Conservation (phyloP, 2,113 vertebrate genomes). For the Scytalopus superciliaris region DNA sequence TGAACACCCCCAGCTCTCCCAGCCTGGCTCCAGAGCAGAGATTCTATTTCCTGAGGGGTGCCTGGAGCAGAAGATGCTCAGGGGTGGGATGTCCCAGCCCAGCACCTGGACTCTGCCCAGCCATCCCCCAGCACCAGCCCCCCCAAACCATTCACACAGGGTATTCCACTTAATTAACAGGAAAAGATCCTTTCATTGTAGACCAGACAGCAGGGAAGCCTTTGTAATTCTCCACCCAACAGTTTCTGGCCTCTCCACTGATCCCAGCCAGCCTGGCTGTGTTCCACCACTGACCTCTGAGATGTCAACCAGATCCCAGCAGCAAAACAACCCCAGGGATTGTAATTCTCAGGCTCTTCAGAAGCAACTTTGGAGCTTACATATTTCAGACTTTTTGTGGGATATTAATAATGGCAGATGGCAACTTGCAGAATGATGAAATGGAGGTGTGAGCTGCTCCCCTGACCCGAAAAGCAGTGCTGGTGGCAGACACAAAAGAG, state of each 20-base stretch:
- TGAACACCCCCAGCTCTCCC: background rate
- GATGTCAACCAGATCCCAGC: background rate
- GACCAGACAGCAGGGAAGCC: background rate
- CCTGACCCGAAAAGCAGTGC: background rate
- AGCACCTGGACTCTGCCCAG: background rate
- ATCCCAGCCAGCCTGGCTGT: rapidly evolving
- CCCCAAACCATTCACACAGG: background rate
- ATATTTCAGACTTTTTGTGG: background rate
- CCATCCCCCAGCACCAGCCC: background rate
- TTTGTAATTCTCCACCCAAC: background rate
- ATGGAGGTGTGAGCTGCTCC: background rate
- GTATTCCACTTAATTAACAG: too few relatives aligned
- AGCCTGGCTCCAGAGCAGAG: background rate
- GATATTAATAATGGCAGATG: background rate
- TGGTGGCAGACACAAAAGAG: background rate
- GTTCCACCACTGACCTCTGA: background rate
- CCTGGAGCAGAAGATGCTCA: background rate
- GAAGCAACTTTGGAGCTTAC: too few relatives aligned
- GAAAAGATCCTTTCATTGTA: background rate
- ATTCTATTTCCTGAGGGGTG: background rate
- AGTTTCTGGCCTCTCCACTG: background rate
- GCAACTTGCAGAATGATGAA: background rate
- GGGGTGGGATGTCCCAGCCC: background rate
- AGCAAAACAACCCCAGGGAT: background rate
- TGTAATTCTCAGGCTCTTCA: background rate